These are phyloP conservation scores for Cydia strobilella DNA, from an alignment of 1,140 invertebrate species.

Conservation along the genomic window DNA sequence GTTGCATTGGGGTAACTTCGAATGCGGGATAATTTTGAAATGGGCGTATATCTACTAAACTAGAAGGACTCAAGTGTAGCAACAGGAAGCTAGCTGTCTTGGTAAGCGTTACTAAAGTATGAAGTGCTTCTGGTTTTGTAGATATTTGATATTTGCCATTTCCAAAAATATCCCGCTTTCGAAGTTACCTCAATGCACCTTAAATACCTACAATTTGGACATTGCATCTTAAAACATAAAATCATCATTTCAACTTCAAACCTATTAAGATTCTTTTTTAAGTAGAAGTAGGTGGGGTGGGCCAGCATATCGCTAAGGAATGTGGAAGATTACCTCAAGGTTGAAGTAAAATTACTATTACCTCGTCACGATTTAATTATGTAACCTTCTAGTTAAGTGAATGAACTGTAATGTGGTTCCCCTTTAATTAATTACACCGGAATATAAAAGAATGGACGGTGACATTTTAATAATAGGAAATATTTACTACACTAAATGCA, in stretches of 20 bases:
- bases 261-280: neutral
- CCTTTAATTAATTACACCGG: constrained; percentile 8
- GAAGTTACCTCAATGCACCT: too few species aligned
- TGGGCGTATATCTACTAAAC: too few species aligned
- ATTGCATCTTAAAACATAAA: neutral
- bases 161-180: too few species aligned
- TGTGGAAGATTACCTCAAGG: constrained; percentile 44
- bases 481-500: constrained; percentile 5
- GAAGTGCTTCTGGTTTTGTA: too few species aligned
- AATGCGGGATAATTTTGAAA: too few species aligned
- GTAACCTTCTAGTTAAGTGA: constrained; percentile 10
- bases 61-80: too few species aligned
- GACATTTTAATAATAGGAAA: constrained; percentile 17
- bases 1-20: too few species aligned
- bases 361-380: constrained; percentile 6
- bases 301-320: constrained; percentile 39
- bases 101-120: too few species aligned
- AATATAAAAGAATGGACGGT: neutral
- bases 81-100: too few species aligned
- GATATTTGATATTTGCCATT: too few species aligned
- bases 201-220: too few species aligned
- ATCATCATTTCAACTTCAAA: neutral
- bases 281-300: neutral
- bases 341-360: constrained; percentile 33
- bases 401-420: neutral